These are phyloP conservation scores for Paratilapia polleni DNA, from an alignment of 2,113 vertebrate genomes.

Conservation along the genomic window DNA sequence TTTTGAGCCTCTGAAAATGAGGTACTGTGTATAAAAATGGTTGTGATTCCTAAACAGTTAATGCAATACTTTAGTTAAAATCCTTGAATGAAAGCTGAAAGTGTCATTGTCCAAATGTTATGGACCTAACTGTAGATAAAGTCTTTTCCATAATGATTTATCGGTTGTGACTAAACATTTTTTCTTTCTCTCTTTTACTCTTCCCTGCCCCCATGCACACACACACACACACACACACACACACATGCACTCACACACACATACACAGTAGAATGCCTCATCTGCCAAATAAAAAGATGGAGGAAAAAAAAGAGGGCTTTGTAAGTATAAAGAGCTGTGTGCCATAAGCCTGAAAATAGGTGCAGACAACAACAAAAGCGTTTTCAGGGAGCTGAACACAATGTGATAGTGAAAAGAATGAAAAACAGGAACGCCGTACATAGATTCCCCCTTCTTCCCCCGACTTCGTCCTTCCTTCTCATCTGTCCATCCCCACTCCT, in stretches of 20 bases:
- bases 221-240: background rate
- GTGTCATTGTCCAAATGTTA: background rate
- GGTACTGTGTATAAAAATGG: background rate
- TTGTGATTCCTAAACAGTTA: background rate
- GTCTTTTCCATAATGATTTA: background rate
- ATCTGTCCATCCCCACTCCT: slow-evolving; percentile 68
- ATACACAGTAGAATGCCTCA: background rate
- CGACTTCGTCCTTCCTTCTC: slow-evolving; percentile 33
- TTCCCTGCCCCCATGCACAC: background rate
- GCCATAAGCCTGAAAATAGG: slow-evolving; percentile 27
- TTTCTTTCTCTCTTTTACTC: background rate
- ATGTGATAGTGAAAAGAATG: slow-evolving; percentile 48
- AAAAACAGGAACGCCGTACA: slow-evolving; percentile 69
- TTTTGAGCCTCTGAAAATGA: background rate
- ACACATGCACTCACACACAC: background rate
- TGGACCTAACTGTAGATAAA: background rate
- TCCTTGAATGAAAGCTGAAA: background rate
- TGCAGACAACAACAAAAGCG: slow-evolving; percentile 63
- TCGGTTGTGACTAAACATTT: background rate
- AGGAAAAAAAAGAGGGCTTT: background rate
- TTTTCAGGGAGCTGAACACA: slow-evolving; percentile 45
- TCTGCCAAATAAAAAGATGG: slow-evolving; percentile 25
- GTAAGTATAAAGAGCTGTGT: background rate
- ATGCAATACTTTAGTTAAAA: background rate
- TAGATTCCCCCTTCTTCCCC: slow-evolving; percentile 24